Base-by-base conservation (phyloP, 2,888 invertebrate species). In the Caenorhabditis sp. region DNA sequence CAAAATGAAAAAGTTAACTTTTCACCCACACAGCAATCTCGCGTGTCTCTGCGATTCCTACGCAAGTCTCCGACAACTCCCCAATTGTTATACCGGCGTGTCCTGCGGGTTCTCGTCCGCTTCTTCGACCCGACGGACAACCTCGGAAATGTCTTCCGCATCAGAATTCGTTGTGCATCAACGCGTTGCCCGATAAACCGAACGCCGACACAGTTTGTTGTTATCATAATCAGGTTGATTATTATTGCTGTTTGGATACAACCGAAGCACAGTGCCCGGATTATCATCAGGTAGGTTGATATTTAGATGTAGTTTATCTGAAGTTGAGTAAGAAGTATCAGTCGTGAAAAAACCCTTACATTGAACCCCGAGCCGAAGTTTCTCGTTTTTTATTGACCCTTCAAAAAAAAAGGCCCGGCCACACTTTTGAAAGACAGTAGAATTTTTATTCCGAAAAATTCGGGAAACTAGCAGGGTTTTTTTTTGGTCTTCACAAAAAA, bases 221-320 rank as follows among this genome's bases (percentile, higher is more conserved):
- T 76, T 86, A 81, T 72, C 83, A 86, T 66, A 86, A 86, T 64
- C 85, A 86, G 60, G 86, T 86, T 31, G 86, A 86, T 74, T 86
- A 86, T 74, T 86, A 80, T 77, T 86, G 86, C 68, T 86, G 86
- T 58, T 74, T 84, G 63, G 83, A 85, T 61, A 81, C 83, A 21
- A 82, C 80, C 2, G 81, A 77, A 49, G 72, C 79, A 51, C 83
- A 86, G 58, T 86, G 86, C 58, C 86, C 86, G 8, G 82, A 83
- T 54, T 86, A 86, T 58, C 75, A 83, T 62, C 86, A 86, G 76
- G 78, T 77, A 4, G 4, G 50, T n/a, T 4, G 21, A 21, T 8
- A n/a, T 51, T n/a, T 51, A 51, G n/a, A n/a, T n/a, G n/a, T n/a
- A n/a, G n/a, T n/a, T n/a, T n/a, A n/a, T n/a, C n/a, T n/a, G n/a